These are phyloP conservation scores for Notocelia uddmanniana DNA, from an alignment of 2,888 invertebrate genomes.

Conservation along the genomic window DNA sequence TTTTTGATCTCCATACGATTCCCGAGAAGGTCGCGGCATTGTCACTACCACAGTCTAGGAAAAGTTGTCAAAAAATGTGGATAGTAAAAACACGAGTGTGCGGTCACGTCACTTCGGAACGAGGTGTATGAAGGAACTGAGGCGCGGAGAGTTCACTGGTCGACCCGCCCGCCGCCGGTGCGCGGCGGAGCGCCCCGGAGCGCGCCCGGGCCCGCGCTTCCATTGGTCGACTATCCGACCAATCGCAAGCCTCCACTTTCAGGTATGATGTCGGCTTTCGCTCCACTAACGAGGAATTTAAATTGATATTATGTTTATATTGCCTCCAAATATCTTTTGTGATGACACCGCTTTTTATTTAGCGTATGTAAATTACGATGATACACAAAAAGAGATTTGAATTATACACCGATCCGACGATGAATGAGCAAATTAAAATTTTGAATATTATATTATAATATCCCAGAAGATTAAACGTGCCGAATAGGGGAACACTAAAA, in stretches of 20 bases:
- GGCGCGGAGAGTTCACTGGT: constrained; percentile 66
- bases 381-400: constrained; percentile 83
- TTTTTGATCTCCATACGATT: constrained; percentile 98
- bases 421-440: constrained; percentile 78
- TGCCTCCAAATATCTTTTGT: constrained; percentile 86
- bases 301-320: constrained; percentile 87
- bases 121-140: constrained; percentile 81
- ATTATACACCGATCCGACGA: constrained; percentile 80
- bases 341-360: constrained; percentile 86
- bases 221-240: constrained; percentile 69
- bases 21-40: constrained; percentile 98
- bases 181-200: constrained; percentile 50
- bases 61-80: constrained; percentile 54
- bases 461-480: constrained; percentile 22
- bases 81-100: constrained; percentile 61
- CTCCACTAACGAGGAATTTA: constrained; percentile 86
- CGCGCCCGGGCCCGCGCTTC: constrained; percentile 46
- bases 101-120: constrained; percentile 75
- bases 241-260: constrained; percentile 67
- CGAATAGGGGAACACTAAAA: neutral
- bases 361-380: constrained; percentile 84
- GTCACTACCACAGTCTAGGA: constrained; percentile 63
- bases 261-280: constrained; percentile 86
- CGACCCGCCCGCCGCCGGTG: constrained; percentile 63
- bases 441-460: constrained; percentile 63